Evolutionary conservation across 1,140 invertebrate species (phyloP).

Genomic region (Anoplolepis gracilipes): DNA sequence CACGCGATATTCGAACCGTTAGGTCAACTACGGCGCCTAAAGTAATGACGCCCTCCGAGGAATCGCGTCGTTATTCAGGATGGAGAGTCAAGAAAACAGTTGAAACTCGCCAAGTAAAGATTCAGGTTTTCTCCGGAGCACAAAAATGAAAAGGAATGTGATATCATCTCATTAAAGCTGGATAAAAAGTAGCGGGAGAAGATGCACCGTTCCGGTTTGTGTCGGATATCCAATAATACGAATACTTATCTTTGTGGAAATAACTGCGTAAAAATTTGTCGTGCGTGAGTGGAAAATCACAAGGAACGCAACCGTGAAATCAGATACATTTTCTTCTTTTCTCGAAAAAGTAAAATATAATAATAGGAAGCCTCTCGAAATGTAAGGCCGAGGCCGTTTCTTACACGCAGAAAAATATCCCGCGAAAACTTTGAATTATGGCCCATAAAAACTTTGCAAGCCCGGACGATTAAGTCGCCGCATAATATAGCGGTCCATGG

Average conservation of each 20-base stretch:
- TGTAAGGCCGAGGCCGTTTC: slow-evolving; percentile 27
- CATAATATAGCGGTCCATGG: slow-evolving; percentile 73
- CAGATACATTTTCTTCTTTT: neutral
- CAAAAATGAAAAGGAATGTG: slow-evolving; percentile 50
- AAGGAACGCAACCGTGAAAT: slow-evolving; percentile 1
- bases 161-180: slow-evolving; percentile 72
- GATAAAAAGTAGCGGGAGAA: slow-evolving; percentile 56
- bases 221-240: slow-evolving; percentile 5
- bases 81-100: slow-evolving; percentile 71
- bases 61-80: slow-evolving; percentile 64
- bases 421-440: slow-evolving; percentile 80
- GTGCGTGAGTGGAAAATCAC: slow-evolving; percentile 17
- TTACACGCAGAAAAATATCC: slow-evolving; percentile 71
- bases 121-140: slow-evolving; percentile 38
- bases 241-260: neutral
- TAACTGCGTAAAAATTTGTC: neutral
- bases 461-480: slow-evolving; percentile 78
- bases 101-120: slow-evolving; percentile 63
- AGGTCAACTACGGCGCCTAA: slow-evolving; percentile 11
- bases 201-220: slow-evolving; percentile 33
- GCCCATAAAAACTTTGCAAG: slow-evolving; percentile 79
- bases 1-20: slow-evolving; percentile 29
- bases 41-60: slow-evolving; percentile 35
- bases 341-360: slow-evolving; percentile 46
- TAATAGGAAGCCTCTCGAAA: slow-evolving; percentile 58